These are phyloP conservation scores for Eospalax fontanierii DNA, from an alignment of 2,797 vertebrate genomes.

Conservation along the genomic window DNA sequence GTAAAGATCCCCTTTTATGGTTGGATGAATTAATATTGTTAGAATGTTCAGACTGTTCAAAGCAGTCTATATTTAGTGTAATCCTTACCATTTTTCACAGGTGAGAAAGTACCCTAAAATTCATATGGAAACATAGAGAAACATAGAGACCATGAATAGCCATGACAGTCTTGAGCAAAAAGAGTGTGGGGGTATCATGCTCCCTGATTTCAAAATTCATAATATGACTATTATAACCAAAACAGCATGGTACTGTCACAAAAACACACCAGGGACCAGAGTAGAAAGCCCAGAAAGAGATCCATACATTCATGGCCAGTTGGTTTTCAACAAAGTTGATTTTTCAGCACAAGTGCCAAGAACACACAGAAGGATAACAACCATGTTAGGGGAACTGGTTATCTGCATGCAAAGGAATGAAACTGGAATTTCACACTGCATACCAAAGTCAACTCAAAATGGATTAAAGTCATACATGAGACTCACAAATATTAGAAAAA, in stretches of 20 bases:
- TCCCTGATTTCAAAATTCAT: not conserved
- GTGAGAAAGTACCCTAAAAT: not conserved
- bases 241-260: not conserved
- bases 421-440: not conserved
- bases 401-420: not conserved
- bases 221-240: not conserved
- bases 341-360: not conserved
- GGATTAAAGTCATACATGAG: not conserved
- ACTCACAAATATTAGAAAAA: not conserved
- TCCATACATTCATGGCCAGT: not conserved
- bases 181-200: not conserved
- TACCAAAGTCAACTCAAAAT: not conserved
- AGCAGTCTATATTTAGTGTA: not conserved
- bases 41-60: not conserved
- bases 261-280: not conserved
- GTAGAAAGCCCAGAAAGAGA: not conserved
- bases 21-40: conserved; percentile 6
- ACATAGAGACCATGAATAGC: not conserved
- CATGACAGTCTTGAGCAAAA: not conserved
- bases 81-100: not conserved
- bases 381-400: not conserved
- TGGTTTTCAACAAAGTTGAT: not conserved
- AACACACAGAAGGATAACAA: not conserved
- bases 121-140: not conserved
- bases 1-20: not conserved